Evolutionary conservation across 2,888 invertebrate species (phyloP).

Genomic region (Drosophila phalerata): DNA sequence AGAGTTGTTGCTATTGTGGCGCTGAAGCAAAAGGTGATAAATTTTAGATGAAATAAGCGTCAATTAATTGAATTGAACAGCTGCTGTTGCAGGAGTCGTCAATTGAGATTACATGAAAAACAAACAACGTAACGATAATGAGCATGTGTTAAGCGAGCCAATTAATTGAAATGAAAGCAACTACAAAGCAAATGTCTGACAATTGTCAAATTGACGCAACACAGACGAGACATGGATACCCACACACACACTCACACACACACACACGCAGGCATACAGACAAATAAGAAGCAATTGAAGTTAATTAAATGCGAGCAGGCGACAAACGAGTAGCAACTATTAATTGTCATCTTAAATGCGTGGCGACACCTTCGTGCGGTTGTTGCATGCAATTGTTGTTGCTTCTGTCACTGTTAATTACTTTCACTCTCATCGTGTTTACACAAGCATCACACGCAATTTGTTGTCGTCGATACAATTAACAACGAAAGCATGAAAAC

Average conservation of each 20-base stretch:
- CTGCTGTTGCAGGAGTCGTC: constrained; percentile 38
- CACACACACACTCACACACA: constrained; percentile 7
- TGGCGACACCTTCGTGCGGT: constrained; percentile 63
- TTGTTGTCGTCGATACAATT: constrained; percentile 55
- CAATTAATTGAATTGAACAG: constrained; percentile 52
- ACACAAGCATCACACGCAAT: constrained; percentile 55
- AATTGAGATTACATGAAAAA: constrained; percentile 36
- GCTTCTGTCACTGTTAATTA: constrained; percentile 66
- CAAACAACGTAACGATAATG: constrained; percentile 51
- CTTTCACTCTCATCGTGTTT: constrained; percentile 64
- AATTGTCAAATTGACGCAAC: constrained; percentile 79
- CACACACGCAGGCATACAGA: background rate
- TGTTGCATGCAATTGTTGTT: constrained; percentile 20
- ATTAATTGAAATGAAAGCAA: constrained; percentile 52
- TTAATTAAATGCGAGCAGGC: constrained; percentile 69
- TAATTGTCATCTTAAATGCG: constrained; percentile 57
- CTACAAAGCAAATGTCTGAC: constrained; percentile 48
- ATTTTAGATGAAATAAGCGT: constrained; percentile 39
- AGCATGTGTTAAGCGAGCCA: constrained; percentile 48
- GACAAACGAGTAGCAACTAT: constrained; percentile 50
- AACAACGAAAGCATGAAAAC: constrained; percentile 54
- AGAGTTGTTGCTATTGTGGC: background rate
- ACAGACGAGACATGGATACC: constrained; percentile 16
- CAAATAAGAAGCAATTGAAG: constrained; percentile 62
- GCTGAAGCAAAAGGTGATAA: constrained; percentile 8